Percentiles rank a stretch among this genome's conserved stretches.
phyloP scores from a whole-genome alignment of 2,888 invertebrate genomes.

The Pseudeuparius sepicola region DNA sequence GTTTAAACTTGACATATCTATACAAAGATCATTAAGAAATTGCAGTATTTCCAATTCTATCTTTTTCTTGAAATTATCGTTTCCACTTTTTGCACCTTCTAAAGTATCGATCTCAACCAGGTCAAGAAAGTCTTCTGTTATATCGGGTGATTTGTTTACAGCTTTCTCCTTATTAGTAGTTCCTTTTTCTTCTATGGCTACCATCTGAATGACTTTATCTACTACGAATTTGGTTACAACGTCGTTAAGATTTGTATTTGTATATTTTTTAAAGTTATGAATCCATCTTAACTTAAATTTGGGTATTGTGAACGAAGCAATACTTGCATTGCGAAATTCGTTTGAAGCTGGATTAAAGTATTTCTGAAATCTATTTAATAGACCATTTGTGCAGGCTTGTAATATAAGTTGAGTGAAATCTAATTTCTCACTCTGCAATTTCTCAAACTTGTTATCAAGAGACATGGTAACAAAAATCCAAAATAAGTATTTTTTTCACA shows the following conservation, averaged over 20 bases:
- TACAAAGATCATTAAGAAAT: conserved; percentile 11
- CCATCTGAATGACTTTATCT: too few species aligned
- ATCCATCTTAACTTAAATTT: conserved; percentile 10
- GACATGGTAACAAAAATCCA: conserved; percentile 10
- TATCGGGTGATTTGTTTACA: too few species aligned
- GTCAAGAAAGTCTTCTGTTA: too few species aligned
- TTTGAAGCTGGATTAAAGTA: conserved; percentile 6
- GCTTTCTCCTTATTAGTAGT: too few species aligned
- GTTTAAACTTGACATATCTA: conserved; percentile 12
- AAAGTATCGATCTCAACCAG: too few species aligned
- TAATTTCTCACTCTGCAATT: too few species aligned
- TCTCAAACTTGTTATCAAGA: too few species aligned
- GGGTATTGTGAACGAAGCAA: conserved; percentile 11
- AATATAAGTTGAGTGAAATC: neutral
- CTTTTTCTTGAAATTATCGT: conserved; percentile 2
- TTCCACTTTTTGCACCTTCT: too few species aligned
- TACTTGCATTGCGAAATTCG: conserved; percentile 5
- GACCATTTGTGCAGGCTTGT: conserved; percentile 5
- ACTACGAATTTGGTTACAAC: too few species aligned
- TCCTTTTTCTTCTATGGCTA: too few species aligned
- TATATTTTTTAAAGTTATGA: too few species aligned
- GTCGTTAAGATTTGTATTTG: too few species aligned
- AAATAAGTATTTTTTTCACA: conserved; percentile 9
- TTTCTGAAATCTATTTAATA: conserved; percentile 3
- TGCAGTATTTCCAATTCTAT: conserved; percentile 11